Percentiles rank a stretch among this genome's conserved stretches.
Conservation (phyloP, 2,888 invertebrate species). For the Taenaris catops region DNA sequence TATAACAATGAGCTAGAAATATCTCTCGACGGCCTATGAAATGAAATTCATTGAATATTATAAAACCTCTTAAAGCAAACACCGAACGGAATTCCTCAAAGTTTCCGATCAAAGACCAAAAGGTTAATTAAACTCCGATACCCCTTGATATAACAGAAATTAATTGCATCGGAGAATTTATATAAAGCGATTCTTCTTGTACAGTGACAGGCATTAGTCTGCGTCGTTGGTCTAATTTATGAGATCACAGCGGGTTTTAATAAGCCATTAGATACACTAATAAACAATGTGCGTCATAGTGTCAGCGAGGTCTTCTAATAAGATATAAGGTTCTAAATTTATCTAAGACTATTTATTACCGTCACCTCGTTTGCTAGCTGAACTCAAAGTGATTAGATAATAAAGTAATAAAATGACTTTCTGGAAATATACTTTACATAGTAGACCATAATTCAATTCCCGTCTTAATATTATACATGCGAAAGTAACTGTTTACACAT, state of each 20-base stretch:
- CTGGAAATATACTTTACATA: no score
- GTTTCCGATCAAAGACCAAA: constrained; percentile 11
- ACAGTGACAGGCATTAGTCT: constrained; percentile 53
- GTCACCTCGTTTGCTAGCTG: constrained; percentile 2
- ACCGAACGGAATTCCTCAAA: constrained; percentile 11
- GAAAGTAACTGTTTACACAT: no score
- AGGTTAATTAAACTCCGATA: constrained; percentile 59
- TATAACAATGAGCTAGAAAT: no score
- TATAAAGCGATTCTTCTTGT: constrained; percentile 66
- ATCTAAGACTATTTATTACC: constrained; percentile 1
- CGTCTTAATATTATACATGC: no score
- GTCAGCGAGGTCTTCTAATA: constrained; percentile 7
- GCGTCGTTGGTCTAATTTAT: constrained; percentile 25
- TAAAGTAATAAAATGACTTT: no score
- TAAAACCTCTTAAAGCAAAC: constrained; percentile 2
- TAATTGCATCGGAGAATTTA: constrained; percentile 66
- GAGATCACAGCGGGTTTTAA: constrained; percentile 18
- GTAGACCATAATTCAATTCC: no score
- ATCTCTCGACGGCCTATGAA: no score
- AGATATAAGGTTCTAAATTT: constrained; percentile 11
- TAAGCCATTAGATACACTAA: constrained; percentile 16
- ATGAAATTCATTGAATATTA: no score
- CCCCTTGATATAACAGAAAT: constrained; percentile 58
- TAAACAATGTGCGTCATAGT: constrained; percentile 11
- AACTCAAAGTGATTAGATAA: constrained; percentile 4